Evolutionary conservation across 1,140 invertebrate species (phyloP).

Genomic region (Hypsibius dujardini): DNA sequence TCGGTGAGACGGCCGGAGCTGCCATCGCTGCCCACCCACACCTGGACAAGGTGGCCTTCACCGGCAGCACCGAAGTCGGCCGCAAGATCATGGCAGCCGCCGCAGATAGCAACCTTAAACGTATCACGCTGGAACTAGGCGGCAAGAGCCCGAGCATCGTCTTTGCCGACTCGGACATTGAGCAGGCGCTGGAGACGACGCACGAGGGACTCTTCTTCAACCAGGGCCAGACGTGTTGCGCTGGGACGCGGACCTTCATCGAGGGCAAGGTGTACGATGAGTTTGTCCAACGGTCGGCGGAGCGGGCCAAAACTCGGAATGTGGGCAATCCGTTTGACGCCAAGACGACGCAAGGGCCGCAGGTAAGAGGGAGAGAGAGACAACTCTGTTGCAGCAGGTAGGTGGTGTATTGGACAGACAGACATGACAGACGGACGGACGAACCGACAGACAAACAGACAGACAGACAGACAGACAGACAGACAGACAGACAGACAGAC

Average conservation of each 20-base stretch:
- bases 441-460: too few relatives aligned
- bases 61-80: conserved; percentile 62
- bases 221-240: conserved; percentile 75
- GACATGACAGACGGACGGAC: too few relatives aligned
- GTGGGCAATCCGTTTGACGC: conserved; percentile 62
- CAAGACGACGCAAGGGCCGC: conserved; percentile 55
- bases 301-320: conserved; percentile 46
- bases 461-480: too few relatives aligned
- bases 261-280: conserved; percentile 71
- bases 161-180: conserved; percentile 66
- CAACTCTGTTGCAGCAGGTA: too few relatives aligned
- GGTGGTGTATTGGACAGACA: too few relatives aligned
- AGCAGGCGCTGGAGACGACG: conserved; percentile 56
- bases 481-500: too few relatives aligned
- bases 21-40: conserved; percentile 51
- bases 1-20: conserved; percentile 58
- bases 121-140: conserved; percentile 67
- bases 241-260: conserved; percentile 73
- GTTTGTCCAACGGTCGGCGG: conserved; percentile 55
- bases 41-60: conserved; percentile 72
- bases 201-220: conserved; percentile 62
- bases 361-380: too few relatives aligned
- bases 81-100: conserved; percentile 53
- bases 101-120: conserved; percentile 57
- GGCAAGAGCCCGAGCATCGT: conserved; percentile 73